Evolutionary conservation across 1,140 invertebrate species (phyloP), one percentile per base, ranked within the genome.

Genomic region (Rhagoletis pomonella): DNA sequence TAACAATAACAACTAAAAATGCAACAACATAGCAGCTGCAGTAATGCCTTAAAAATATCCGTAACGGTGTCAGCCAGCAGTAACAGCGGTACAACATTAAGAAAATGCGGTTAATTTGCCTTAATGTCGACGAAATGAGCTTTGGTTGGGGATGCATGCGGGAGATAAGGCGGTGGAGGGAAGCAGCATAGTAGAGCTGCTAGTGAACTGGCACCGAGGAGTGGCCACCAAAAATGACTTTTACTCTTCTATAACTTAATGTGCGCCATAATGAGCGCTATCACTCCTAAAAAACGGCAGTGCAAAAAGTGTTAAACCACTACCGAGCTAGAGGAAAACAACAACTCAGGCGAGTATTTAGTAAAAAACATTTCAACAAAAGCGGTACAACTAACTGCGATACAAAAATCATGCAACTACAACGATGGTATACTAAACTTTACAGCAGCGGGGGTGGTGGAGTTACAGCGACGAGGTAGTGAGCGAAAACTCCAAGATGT

Each of bases 401-500:
- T 85, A 88, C 59, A 69, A 86, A 62, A 62, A 39, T 62, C 12
- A 47, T 55, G 47, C 47, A 50, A 81, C 73, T 50, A 81, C 47
- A 55, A 81, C 17, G 73, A 2, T 19, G 5, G 60, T 14, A n/a
- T 62, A n/a, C 9, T n/a, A 14, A 62, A 62, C n/a, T 62, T 62
- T 62, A 62, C n/a, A n/a, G 9, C 17, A 62, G 17, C 4, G 60
- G 4, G 9, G 60, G 60, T 29, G 67, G 1, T 73, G 29, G 29
- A 73, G 42, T 19, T 29, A 29, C 29, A 29, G 29, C 29, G 19
- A 14, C 19, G 29, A 39, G 39, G 39, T 62, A 4, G 60, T n/a
- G n/a, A 62, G n/a, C n/a, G 60, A 92, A 88, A 92, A 92, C 90
- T 92, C 29, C 91, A 92, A 92, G 91, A 92, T 92, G 91, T 92